These are phyloP conservation scores for Aurelia aurita DNA, from an alignment of 30 jellyfish, hydroid and myxozoan genomes.

Conservation along the genomic window DNA sequence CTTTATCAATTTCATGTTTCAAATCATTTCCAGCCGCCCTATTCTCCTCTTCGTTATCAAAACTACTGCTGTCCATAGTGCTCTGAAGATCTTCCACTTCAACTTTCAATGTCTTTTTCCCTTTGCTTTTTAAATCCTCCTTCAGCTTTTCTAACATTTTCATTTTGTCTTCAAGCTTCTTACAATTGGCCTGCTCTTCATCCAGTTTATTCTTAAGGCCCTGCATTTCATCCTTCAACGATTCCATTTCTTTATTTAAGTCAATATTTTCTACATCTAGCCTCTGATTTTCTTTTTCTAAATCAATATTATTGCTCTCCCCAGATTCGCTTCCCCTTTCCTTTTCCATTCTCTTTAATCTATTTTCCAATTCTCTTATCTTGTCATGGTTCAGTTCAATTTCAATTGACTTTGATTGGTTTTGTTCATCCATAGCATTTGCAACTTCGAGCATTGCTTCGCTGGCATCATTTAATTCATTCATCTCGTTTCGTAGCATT, in stretches of 20 bases:
- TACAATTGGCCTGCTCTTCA: background rate
- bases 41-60: background rate
- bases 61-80: background rate
- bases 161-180: background rate
- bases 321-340: background rate
- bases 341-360: conserved; percentile 3
- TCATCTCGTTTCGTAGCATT: conserved; percentile 32
- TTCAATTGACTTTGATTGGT: conserved; percentile 15
- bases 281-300: too few relatives aligned
- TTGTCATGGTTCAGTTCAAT: conserved; percentile 19
- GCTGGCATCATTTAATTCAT: conserved; percentile 20
- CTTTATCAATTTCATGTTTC: conserved; percentile 55
- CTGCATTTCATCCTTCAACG: background rate
- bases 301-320: too few relatives aligned
- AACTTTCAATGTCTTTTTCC: conserved; percentile 29
- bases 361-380: background rate
- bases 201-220: background rate
- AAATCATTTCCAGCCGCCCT: conserved; percentile 10
- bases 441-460: conserved; percentile 50
- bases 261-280: too few relatives aligned
- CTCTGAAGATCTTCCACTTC: conserved; percentile 37
- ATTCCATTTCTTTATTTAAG: too few relatives aligned
- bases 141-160: conserved; percentile 25
- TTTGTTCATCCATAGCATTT: conserved; percentile 44
- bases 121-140: conserved; percentile 39